Conservation (phyloP, 2,113 vertebrate genomes). For the Malurus elegans region DNA sequence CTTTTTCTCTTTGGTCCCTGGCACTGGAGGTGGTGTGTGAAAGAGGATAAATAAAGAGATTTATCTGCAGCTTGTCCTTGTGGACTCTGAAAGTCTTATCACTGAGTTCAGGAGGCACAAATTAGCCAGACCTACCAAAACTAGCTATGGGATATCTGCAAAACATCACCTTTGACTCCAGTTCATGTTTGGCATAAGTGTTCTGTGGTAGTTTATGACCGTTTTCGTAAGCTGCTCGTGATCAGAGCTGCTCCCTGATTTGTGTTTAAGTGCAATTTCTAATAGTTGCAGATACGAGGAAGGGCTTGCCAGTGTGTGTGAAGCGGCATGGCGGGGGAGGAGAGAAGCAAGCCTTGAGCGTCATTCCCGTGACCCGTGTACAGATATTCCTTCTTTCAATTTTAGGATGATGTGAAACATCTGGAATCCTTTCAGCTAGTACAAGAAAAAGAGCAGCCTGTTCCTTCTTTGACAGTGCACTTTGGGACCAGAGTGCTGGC, state of each 20-base stretch:
- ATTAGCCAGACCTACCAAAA: not conserved
- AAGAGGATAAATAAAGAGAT: not conserved
- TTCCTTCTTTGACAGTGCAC: not conserved
- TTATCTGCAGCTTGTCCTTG: not conserved
- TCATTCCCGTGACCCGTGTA: conserved; percentile 1
- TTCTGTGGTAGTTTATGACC: not conserved
- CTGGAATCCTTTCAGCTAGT: conserved; percentile 3
- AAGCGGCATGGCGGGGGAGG: not conserved
- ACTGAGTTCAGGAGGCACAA: not conserved
- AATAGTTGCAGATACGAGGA: not conserved
- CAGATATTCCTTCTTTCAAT: conserved; percentile 36
- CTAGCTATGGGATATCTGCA: not conserved
- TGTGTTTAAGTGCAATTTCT: not conserved
- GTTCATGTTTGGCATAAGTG: not conserved
- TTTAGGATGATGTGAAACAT: conserved; percentile 56
- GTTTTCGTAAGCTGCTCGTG: not conserved
- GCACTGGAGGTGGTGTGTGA: not conserved
- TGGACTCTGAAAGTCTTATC: not conserved
- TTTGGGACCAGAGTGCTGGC: not conserved
- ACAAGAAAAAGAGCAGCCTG: not conserved
- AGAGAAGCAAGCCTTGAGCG: not conserved
- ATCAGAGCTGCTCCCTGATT: not conserved
- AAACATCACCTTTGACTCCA: not conserved
- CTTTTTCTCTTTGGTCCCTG: not conserved
- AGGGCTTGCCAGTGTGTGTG: not conserved